phyloP scores from a whole-genome alignment of 2,113 vertebrate species.

The Erythrolamprus reginae region DNA sequence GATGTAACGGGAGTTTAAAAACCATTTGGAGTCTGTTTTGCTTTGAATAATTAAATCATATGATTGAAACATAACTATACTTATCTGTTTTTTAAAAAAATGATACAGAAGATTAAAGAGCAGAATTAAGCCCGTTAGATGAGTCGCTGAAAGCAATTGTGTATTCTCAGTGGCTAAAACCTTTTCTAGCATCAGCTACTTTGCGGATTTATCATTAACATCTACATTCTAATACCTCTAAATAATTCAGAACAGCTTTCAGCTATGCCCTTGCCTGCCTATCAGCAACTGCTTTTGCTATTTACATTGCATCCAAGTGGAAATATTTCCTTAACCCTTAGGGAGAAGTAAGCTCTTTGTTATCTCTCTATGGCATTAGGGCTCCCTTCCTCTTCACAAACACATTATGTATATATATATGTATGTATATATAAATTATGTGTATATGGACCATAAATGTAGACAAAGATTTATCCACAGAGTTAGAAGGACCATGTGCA shows the following conservation, averaged over 20 bases:
- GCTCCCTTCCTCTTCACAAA: background rate
- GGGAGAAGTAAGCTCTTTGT: background rate
- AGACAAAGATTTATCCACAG: constrained; percentile 47
- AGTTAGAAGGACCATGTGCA: constrained; percentile 44
- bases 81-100: background rate
- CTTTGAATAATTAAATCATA: background rate
- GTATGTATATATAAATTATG: constrained; percentile 24
- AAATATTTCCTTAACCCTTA: constrained; percentile 9
- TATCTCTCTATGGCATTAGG: background rate
- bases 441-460: constrained; percentile 45
- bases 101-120: background rate
- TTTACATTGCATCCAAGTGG: constrained; percentile 42
- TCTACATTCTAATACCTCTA: constrained; percentile 66
- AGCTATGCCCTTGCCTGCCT: constrained; percentile 59
- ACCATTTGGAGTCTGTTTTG: background rate
- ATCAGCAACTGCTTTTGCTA: constrained; percentile 44
- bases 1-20: background rate
- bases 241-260: constrained; percentile 76
- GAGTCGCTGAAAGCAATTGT: background rate
- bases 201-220: constrained; percentile 70
- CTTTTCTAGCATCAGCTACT: constrained; percentile 60
- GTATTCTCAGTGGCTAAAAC: constrained; percentile 47
- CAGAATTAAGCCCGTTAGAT: constrained; percentile 24
- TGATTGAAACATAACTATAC: background rate
- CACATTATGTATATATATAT: constrained; percentile 5